phyloP scores from a whole-genome alignment of 2,888 invertebrate species.

The Isotomurus palustris region DNA sequence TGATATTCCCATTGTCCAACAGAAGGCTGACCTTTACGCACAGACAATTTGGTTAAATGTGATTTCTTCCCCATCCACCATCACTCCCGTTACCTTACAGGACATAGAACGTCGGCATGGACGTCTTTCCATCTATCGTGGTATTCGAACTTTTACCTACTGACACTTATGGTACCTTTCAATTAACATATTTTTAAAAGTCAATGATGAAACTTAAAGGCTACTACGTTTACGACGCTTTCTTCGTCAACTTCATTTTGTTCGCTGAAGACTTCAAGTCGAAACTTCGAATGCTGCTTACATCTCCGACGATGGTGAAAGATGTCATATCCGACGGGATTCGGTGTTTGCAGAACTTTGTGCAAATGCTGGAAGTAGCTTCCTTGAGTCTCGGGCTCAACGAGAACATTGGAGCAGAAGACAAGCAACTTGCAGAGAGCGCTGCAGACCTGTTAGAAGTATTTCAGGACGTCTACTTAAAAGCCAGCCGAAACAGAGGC shows the following conservation, averaged over 20 bases:
- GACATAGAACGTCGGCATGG: no score
- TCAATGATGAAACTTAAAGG: no score
- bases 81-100: no score
- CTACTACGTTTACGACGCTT: slow-evolving; percentile 14
- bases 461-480: not conserved
- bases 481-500: not conserved
- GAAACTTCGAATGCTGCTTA: not conserved
- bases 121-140: no score
- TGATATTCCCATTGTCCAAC: slow-evolving; percentile 3
- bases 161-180: no score
- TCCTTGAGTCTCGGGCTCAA: slow-evolving; percentile 5
- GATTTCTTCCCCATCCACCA: no score
- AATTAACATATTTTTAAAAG: no score
- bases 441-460: not conserved
- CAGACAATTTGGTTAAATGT: slow-evolving; percentile 6
- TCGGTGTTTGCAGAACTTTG: slow-evolving; percentile 5
- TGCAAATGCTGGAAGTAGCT: slow-evolving; percentile 4
- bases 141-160: no score
- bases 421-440: not conserved
- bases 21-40: slow-evolving; percentile 20
- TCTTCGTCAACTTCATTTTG: slow-evolving; percentile 15
- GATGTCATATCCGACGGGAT: slow-evolving; percentile 6
- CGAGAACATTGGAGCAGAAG: not conserved
- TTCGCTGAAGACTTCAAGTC: slow-evolving; percentile 19
- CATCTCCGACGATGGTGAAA: not conserved